These are phyloP conservation scores for Tricholauxania praeusta DNA, from an alignment of 2,888 invertebrate genomes.

Conservation along the genomic window DNA sequence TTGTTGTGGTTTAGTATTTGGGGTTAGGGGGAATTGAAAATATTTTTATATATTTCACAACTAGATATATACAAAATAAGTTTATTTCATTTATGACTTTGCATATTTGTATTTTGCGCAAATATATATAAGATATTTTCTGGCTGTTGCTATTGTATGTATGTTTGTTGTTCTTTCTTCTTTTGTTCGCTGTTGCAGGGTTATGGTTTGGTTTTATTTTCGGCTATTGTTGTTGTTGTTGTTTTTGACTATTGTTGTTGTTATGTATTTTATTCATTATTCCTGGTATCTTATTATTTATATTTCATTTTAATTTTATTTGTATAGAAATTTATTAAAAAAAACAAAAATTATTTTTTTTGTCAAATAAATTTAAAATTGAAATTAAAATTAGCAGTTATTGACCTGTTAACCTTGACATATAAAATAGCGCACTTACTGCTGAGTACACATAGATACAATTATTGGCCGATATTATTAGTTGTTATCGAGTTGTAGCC, in stretches of 20 bases:
- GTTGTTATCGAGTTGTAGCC: too few relatives aligned
- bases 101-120: slow-evolving; percentile 27
- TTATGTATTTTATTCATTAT: slow-evolving; percentile 29
- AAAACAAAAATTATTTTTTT: slow-evolving; percentile 18
- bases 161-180: slow-evolving; percentile 44
- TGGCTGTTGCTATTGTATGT: slow-evolving; percentile 35
- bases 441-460: too few relatives aligned
- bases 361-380: neutral
- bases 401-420: too few relatives aligned
- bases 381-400: too few relatives aligned
- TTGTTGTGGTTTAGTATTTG: slow-evolving; percentile 58
- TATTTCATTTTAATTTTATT: slow-evolving; percentile 9
- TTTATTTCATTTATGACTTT: slow-evolving; percentile 29
- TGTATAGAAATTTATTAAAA: slow-evolving; percentile 23
- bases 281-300: slow-evolving; percentile 16
- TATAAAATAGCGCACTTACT: too few relatives aligned
- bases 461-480: too few relatives aligned
- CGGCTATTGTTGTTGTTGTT: slow-evolving; percentile 56
- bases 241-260: slow-evolving; percentile 13
- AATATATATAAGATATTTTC: neutral
- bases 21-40: slow-evolving; percentile 38
- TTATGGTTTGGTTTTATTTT: slow-evolving; percentile 57
- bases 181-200: slow-evolving; percentile 37
- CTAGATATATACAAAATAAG: slow-evolving; percentile 41
- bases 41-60: slow-evolving; percentile 41